Base-by-base conservation (phyloP, 2,797 vertebrate species). In the Avahi laniger region DNA sequence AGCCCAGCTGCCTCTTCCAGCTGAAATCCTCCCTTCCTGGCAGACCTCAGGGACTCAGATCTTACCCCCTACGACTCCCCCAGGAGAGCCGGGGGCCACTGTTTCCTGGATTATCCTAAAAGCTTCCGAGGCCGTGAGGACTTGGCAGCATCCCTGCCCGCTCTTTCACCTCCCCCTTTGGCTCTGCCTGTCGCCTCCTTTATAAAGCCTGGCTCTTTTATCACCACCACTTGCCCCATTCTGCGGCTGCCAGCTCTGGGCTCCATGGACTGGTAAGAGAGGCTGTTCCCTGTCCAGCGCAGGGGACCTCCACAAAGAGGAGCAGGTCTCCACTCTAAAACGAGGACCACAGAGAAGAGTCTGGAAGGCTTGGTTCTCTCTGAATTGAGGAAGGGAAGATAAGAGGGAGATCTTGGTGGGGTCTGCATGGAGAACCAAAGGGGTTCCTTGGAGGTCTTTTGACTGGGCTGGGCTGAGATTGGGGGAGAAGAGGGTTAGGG, bases 51-150 rank as follows among this genome's bases (percentile, higher is more conserved):
- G 96, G 94, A 87, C 93, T 96, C 97, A 80, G 97, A 86, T 97
- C 96, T 97, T 85, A 96, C 83, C 94, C 86, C 89, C 84, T 70
- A 14, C 87, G 69, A 52, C 85, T 93, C 96, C 94, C 95, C 95
- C 89, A 73, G 65, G 91, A 91, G 85, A 96, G 93, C 95, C 4
- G 76, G 89, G 95, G 97, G 97, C 91, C 96, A 94, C 86, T 65
- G 94, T 94, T 97, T 97, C 96, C 98, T 98, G 98, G 98, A 98
- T 98, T 98, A 97, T 97, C 96, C 97, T 98, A 97, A 98, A 98
- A 97, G 97, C 97, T 97, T 97, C 96, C 70, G 84, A 96, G 96
- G 94, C 97, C 93, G 33, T 72, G 86, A 97, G 97, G 96, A 97
- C 91, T 98, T 98, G 98, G 98, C 97, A 97, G 90, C 94, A 30